Conservation (phyloP, 2,888 invertebrate species). For the Caenorhabditis auriculariae region DNA sequence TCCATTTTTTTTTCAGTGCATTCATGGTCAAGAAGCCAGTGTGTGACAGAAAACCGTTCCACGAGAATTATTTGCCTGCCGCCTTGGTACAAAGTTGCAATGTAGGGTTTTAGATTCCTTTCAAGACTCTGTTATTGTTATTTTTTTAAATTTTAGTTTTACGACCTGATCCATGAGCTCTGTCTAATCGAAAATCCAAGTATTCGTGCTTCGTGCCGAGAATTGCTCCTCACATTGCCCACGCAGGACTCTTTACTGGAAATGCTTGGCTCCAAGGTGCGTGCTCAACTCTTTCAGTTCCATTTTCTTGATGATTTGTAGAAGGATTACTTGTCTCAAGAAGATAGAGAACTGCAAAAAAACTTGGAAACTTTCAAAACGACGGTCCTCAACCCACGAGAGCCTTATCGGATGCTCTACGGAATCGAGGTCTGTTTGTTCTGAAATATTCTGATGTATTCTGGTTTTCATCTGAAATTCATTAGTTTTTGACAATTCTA, state of each 20-base stretch:
- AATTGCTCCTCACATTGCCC: constrained; percentile 13
- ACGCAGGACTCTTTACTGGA: constrained; percentile 16
- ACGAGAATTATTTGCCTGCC: constrained; percentile 18
- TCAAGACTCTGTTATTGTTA: background rate
- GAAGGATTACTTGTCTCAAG: too few species aligned
- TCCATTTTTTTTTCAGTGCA: too few species aligned
- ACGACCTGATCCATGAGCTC: constrained; percentile 21
- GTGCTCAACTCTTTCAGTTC: too few species aligned
- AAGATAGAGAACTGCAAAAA: too few species aligned
- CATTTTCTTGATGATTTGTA: too few species aligned
- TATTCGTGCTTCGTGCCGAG: constrained; percentile 11
- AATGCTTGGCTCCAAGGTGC: constrained; percentile 1
- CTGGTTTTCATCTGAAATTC: too few species aligned
- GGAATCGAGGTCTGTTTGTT: too few species aligned
- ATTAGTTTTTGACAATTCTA: too few species aligned
- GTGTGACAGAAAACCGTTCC: constrained; percentile 10
- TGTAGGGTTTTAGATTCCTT: constrained; percentile 3
- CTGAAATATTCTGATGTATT: too few species aligned
- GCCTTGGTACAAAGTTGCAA: constrained; percentile 17
- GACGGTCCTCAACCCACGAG: background rate
- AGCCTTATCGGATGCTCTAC: constrained; percentile 19
- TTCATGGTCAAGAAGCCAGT: too few species aligned
- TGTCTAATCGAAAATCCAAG: constrained; percentile 12
- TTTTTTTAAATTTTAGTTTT: constrained; percentile 7
- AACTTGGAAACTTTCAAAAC: background rate